A percentile compares a stretch with the other conserved stretches of the same genome.
phyloP scores from a whole-genome alignment of 2,888 invertebrate species.

The Hermodice carunculata region DNA sequence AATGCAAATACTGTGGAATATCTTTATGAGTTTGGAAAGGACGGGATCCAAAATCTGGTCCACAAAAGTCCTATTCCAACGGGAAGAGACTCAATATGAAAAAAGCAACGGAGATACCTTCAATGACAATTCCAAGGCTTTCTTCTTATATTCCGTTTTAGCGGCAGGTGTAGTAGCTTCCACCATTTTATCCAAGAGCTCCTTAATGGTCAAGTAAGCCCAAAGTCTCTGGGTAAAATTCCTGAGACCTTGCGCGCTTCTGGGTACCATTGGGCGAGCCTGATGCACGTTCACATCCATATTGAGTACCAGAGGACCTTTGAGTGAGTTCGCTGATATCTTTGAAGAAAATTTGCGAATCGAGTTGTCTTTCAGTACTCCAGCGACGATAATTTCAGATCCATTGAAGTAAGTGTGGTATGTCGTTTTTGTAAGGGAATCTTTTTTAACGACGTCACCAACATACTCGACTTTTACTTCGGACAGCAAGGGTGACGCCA shows the following conservation, averaged over 20 bases:
- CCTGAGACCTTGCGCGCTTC: not conserved
- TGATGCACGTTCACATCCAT: not conserved
- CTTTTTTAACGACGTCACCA: conserved; percentile 39
- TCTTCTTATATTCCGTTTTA: conserved; percentile 40
- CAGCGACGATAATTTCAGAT: conserved; percentile 77
- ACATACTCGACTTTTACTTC: conserved; percentile 77
- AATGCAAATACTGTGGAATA: too few relatives aligned
- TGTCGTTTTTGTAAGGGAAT: conserved; percentile 24
- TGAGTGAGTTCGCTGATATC: too few relatives aligned
- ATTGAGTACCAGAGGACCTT: not conserved
- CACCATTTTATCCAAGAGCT: conserved; percentile 44
- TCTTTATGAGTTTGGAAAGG: too few relatives aligned
- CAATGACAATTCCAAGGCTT: conserved; percentile 47
- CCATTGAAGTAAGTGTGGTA: conserved; percentile 75
- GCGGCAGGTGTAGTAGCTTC: conserved; percentile 39
- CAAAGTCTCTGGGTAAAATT: conserved; percentile 52
- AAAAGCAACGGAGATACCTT: conserved; percentile 47
- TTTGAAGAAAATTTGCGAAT: too few relatives aligned
- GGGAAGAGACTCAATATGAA: too few relatives aligned
- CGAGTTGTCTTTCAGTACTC: conserved; percentile 58
- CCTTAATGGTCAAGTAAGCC: conserved; percentile 57
- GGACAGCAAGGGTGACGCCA: conserved; percentile 78
- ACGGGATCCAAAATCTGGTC: too few relatives aligned
- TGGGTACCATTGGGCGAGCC: not conserved
- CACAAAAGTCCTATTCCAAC: too few relatives aligned